Base-by-base conservation (phyloP, 1,140 invertebrate species). In the Brachionus paranguensis region DNA sequence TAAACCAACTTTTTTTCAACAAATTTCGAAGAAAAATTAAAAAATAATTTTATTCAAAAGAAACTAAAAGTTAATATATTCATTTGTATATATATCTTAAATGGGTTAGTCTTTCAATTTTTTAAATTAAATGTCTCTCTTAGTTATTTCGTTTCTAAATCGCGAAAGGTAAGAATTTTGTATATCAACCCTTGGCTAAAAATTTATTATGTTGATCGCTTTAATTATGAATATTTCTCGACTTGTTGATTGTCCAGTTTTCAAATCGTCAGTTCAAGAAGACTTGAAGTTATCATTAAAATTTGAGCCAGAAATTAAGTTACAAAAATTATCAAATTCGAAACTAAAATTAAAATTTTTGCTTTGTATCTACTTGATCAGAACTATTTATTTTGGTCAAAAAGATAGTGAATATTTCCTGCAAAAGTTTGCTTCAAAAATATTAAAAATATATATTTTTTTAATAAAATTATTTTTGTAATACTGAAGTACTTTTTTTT, bases 21-120 rank as follows among this genome's bases (percentile, higher is more conserved):
- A 50, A 50, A 53, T n/a, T 53, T 53, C 47, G 47, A 14, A 53
- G 17, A 53, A 53, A 14, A n/a, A 14, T 53, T 37, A 6, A 37
- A 29, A 37, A 7, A 37, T 37, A 27, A 24, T 20, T 20, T 60
- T 20, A 8, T 24, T 27, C 20, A 24, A 60, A 20, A 76, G 24
- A 47, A 76, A 76, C 43, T 27, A 76, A 76, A 27, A 76, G 72
- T 76, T 76, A 76, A 76, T 27, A 50, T 53, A 76, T 76, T 76
- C 72, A 50, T 72, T 72, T 41, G 6, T 68, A 33, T 68, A 68
- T 68, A 68, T 68, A 33, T 68, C 65, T 43, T 43, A 72, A 72
- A 72, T 72, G 68, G 68, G 68, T 72, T 72, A 72, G 33, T 72
- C 37, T 72, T 43, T 41, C 33, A 72, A 72, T 41, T 72, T 68